Evolutionary conservation across 2,797 vertebrate species (phyloP).

Genomic region (Lepus townsendii): DNA sequence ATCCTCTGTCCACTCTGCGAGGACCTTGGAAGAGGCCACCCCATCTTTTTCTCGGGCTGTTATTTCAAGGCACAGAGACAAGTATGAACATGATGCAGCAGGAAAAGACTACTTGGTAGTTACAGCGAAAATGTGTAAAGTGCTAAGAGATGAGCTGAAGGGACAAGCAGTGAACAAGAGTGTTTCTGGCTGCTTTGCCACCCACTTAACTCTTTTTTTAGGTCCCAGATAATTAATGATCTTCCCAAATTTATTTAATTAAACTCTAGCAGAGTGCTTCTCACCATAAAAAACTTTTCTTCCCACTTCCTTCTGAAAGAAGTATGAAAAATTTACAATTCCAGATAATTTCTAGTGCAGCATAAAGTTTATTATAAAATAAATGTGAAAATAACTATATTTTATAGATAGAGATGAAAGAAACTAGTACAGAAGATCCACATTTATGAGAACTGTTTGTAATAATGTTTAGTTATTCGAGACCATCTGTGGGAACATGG

Average conservation of each 20-base stretch:
- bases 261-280: not conserved
- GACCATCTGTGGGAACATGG: slow-evolving; percentile 68
- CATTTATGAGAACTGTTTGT: slow-evolving; percentile 34
- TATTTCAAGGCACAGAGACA: not conserved
- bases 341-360: not conserved
- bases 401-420: slow-evolving; percentile 65
- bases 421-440: not conserved
- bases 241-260: not conserved
- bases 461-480: slow-evolving; percentile 49
- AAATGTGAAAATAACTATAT: slow-evolving; percentile 58
- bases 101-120: not conserved
- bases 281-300: not conserved
- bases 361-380: slow-evolving; percentile 47
- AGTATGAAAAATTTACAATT: not conserved
- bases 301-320: not conserved
- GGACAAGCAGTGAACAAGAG: not conserved
- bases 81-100: not conserved
- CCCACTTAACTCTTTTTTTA: not conserved
- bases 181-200: not conserved
- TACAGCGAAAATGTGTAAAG: not conserved
- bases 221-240: not conserved
- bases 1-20: too few species aligned
- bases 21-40: not conserved
- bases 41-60: not conserved
- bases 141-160: not conserved